A percentile compares a stretch with the other conserved stretches of the same genome.
phyloP scores from a whole-genome alignment of 64 coral and sea anemone species.

The Montipora efflorescens region DNA sequence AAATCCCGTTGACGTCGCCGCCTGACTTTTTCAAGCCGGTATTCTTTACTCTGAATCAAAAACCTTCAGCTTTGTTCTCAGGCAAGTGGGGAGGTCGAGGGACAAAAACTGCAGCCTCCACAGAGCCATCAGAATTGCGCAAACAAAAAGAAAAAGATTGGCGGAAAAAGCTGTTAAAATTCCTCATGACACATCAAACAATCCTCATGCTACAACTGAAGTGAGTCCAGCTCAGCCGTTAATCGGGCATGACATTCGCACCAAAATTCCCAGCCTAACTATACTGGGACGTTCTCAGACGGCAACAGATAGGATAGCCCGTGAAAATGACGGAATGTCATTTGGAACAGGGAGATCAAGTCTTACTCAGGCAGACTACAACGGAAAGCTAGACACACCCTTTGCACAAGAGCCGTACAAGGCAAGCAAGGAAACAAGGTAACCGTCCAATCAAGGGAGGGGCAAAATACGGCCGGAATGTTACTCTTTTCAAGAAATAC shows the following conservation, averaged over 20 bases:
- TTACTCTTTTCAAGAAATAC: too few relatives aligned
- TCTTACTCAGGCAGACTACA: background rate
- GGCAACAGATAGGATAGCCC: background rate
- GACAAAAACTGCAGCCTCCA: too few relatives aligned
- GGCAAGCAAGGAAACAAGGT: background rate
- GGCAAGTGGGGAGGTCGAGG: constrained; percentile 13
- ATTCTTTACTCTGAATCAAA: background rate
- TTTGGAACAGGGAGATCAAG: background rate
- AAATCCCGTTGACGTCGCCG: background rate
- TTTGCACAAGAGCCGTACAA: background rate
- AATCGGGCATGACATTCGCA: background rate
- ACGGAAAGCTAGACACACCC: background rate
- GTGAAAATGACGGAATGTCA: background rate
- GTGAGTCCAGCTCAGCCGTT: too few relatives aligned
- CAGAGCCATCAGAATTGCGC: too few relatives aligned
- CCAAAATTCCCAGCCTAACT: background rate
- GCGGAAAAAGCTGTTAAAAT: too few relatives aligned
- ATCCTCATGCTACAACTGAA: too few relatives aligned
- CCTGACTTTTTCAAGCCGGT: background rate
- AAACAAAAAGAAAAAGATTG: background rate
- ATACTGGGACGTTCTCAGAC: background rate
- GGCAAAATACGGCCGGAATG: too few relatives aligned
- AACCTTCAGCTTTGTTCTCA: constrained; percentile 1
- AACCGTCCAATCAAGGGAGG: background rate
- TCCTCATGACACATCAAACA: too few relatives aligned